Base-by-base conservation (phyloP, 1,140 invertebrate species). In the Pseudomyrmex concolor region DNA sequence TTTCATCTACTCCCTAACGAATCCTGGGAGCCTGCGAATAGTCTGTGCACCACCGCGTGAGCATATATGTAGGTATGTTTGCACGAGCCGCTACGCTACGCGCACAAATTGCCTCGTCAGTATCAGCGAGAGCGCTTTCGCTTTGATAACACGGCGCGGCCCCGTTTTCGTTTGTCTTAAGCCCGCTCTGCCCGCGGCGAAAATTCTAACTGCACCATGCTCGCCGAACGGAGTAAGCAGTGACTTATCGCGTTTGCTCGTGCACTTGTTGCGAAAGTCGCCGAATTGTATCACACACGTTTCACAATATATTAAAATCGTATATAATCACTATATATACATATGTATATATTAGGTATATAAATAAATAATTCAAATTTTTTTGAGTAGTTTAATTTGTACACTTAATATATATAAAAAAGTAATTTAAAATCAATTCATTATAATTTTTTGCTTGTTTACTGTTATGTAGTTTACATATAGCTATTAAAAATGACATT, bases 31-130 rank as follows among this genome's bases (percentile, higher is more conserved):
- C 63, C 54, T 83, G 55, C 64, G 76, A 25, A 55, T 48, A 72
- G 78, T 73, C 51, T 70, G 74, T 81, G 81, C 71, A 50, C 60
- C 55, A 82, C 60, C 59, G 63, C 74, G 68, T 54, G 43, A 59
- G 45, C 73, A 78, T 80, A 70, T 70, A 59, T n/a, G n/a, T n/a
- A n/a, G n/a, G n/a, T n/a, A n/a, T 78, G 76, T 71, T 80, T 71
- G 76, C 76, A 67, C 73, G 72, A 66, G 51, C 48, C 72, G 62
- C 77, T 59, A 55, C 83, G 76, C 70, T 83, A 74, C 68, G 59
- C 51, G 63, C 62, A 71, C 64, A 84, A 84, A 86, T 86, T 80
- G 71, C 67, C 82, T 84, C 70, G 80, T 83, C 80, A 70, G 84
- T 68, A 57, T 68, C 73, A 78, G 80, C 72, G 55, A 67, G 67